Conservation (phyloP, 2,113 vertebrate species). For the Triplophysa siluroides region DNA sequence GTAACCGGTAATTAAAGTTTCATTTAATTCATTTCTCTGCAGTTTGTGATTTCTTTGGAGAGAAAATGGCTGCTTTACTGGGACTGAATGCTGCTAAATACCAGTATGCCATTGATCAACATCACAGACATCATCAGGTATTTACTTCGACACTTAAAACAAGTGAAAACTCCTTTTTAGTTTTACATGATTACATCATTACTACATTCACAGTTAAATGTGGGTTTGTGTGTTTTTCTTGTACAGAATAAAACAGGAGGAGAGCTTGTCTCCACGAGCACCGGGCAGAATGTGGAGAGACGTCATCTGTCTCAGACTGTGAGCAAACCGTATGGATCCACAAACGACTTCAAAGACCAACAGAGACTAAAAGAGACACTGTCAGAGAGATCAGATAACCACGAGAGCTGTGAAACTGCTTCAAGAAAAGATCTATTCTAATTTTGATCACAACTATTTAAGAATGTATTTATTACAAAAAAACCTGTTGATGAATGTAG, state of each 20-base stretch:
- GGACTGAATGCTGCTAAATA: conserved; percentile 76
- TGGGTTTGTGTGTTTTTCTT: neutral
- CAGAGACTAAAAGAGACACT: neutral
- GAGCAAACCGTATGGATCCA: neutral
- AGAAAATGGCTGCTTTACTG: conserved; percentile 65
- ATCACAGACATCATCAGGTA: conserved; percentile 59
- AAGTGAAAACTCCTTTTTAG: neutral
- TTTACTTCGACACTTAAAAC: neutral
- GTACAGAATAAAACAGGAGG: neutral
- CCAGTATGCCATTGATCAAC: conserved; percentile 72
- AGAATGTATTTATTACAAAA: too few relatives aligned
- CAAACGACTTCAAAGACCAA: neutral
- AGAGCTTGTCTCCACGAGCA: neutral
- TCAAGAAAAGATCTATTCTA: too few relatives aligned
- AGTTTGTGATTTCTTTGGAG: conserved; percentile 79
- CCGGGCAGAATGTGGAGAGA: neutral
- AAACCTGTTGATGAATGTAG: too few relatives aligned
- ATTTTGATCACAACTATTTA: too few relatives aligned
- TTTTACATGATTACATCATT: neutral
- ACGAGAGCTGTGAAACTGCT: too few relatives aligned
- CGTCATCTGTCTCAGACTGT: neutral
- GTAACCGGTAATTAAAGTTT: neutral
- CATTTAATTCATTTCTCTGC: conserved; percentile 17
- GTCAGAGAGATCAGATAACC: neutral
- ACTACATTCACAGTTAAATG: neutral